Evolutionary conservation across 2,797 vertebrate genomes (phyloP), one percentile per base, ranked within the genome.

Genomic region (Leontopithecus rosalia): DNA sequence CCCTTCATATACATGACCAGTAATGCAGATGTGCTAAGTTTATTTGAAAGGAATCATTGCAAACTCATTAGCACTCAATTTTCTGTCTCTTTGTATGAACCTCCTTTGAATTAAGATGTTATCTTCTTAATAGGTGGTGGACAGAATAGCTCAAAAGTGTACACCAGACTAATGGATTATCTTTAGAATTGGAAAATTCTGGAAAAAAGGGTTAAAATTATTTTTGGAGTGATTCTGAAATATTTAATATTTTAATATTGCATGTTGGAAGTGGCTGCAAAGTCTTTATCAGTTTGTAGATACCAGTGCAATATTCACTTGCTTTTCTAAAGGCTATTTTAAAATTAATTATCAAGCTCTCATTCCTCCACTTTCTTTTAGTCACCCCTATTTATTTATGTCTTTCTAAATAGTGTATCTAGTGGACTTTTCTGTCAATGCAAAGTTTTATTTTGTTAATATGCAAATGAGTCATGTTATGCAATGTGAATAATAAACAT

Each of bases 11-110:
- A 39, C 64, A 33, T 22, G 70, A 76, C 52, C 2, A 7, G 41
- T 14, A 33, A 48, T 82, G 36, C 58, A 14, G 15, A 58, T 22
- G 9, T 46, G n/a, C 73, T 76, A 26, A 46, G 22, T 67, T 88
- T 77, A 86, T 73, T 92, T 58, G 61, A 88, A 95, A 97, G 52
- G 50, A 87, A 73, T 92, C 61, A 39, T 26, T 88, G 50, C 46
- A 70, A 50, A 86, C 61, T 96, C 75, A 93, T 84, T 88, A 95
- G n/a, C 15, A 39, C 50, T 95, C 70, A 86, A 61, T 95, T 95
- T 94, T 67, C 75, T 67, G 52, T 93, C 73, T 93, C 64, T 95
- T 89, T 73, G 19, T 89, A 72, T 52, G 75, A 86, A 33, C 20
- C 19, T 57, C 28, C 33, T 92, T 90, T 88, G 88, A 92, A 87